phyloP scores from a whole-genome alignment of 2,113 vertebrate species.

The Datnioides undecimradiatus region DNA sequence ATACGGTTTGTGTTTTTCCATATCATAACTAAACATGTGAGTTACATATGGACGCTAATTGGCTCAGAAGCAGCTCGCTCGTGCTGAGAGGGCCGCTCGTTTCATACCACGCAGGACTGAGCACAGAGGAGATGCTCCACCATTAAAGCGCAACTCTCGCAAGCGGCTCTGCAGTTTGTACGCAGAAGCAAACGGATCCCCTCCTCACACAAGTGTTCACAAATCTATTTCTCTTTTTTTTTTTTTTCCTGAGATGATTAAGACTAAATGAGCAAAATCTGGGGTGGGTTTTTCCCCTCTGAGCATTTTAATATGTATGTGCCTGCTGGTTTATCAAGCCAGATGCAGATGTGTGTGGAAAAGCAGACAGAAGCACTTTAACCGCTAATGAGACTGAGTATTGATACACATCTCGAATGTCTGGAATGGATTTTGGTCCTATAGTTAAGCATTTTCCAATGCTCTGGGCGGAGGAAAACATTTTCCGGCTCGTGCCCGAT shows the following conservation, averaged over 20 bases:
- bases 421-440: constrained; percentile 34
- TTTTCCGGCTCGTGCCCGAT: constrained; percentile 28
- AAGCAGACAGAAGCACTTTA: constrained; percentile 40
- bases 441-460: constrained; percentile 31
- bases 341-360: constrained; percentile 46
- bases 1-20: background rate
- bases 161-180: background rate
- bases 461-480: constrained; percentile 2
- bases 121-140: background rate
- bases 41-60: constrained; percentile 38
- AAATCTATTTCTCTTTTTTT: constrained; percentile 12
- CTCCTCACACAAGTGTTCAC: constrained; percentile 21
- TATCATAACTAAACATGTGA: background rate
- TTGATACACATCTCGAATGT: constrained; percentile 31
- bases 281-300: background rate
- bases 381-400: constrained; percentile 51
- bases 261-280: constrained; percentile 32
- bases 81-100: constrained; percentile 18
- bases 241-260: constrained; percentile 18
- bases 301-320: constrained; percentile 31
- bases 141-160: background rate
- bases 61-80: constrained; percentile 21
- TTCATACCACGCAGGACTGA: constrained; percentile 5
- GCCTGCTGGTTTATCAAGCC: constrained; percentile 14
- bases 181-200: constrained; percentile 15